phyloP scores from a whole-genome alignment of 1,140 invertebrate species.

The Dufourea novaeangliae region DNA sequence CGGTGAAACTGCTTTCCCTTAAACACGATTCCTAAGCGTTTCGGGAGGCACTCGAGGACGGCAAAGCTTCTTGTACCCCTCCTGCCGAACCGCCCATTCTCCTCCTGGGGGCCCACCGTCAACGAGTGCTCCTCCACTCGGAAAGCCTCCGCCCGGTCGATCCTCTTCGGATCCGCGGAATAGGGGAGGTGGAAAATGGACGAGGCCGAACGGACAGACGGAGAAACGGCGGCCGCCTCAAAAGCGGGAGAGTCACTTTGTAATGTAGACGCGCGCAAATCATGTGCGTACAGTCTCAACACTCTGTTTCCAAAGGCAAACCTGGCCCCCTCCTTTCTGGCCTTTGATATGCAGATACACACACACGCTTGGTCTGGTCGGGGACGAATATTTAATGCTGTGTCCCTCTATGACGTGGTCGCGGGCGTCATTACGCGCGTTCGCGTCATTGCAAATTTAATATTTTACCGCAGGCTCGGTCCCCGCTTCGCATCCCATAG shows the following conservation, averaged over 20 bases:
- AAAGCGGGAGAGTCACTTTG: conserved; percentile 48
- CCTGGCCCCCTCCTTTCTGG: background rate
- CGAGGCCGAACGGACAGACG: conserved; percentile 49
- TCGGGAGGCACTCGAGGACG: conserved; percentile 35
- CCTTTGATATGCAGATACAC: conserved; percentile 61
- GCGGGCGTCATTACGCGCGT: background rate
- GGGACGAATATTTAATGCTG: conserved; percentile 25
- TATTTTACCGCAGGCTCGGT: background rate
- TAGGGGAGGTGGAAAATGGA: conserved; percentile 52
- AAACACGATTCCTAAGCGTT: conserved; percentile 51
- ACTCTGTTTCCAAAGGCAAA: conserved; percentile 51
- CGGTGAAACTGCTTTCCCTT: conserved; percentile 43
- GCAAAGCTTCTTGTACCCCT: conserved; percentile 21
- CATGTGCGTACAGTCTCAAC: conserved; percentile 51
- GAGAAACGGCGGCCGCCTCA: conserved; percentile 36
- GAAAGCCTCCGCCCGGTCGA: conserved; percentile 24
- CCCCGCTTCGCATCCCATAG: background rate
- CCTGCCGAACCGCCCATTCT: background rate
- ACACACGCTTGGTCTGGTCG: too few species aligned
- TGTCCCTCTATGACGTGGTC: background rate
- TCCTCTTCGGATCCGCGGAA: conserved; percentile 44
- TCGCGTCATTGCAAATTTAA: conserved; percentile 9
- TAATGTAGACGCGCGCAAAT: conserved; percentile 42
- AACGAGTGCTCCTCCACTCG: conserved; percentile 26
- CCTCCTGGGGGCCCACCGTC: conserved; percentile 2